Base-by-base conservation (phyloP, 2,888 invertebrate genomes). In the Drosophila paramelanica region DNA sequence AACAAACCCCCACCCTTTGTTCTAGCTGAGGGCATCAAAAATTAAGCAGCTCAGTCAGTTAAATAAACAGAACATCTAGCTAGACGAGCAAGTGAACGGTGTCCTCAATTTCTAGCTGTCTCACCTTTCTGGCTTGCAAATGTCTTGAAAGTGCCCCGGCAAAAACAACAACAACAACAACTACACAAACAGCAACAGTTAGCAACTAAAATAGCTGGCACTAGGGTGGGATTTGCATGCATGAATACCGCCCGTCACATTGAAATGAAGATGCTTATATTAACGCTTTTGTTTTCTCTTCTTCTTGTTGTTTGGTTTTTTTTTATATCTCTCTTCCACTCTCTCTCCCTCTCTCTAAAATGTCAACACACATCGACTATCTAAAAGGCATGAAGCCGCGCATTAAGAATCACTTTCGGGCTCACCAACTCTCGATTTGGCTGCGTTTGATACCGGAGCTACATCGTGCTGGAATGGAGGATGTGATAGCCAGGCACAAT, bases 351-450 rank as follows among this genome's bases (percentile, higher is more conserved):
- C 23, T 23, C 13, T 23, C 27, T 13, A 47, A 46, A 31, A 59
- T 41, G 13, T 20, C 10, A 17, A 42, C 52, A 39, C 43, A 43
- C 42, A 45, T 47, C 25, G 42, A 39, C 52, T 38, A 65, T 65
- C 55, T 52, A 42, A 47, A 62, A 98, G 98, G 97, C 79, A 95
- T 96, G 94, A 97, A 98, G 90, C 97, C 98, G 0, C 95, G 96
- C 69, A 95, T 97, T 93, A 97, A 97, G 91, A 97, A 98, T 91
- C 98, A 98, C 93, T 98, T 97, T 93, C 94, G 98, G 51, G 98
- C 98, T 1, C 98, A 98, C 92, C 98, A 98, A 91, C 94, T 98
- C 52, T 98, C 98, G 49, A 97, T 98, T 46, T 99, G 99, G 99
- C 93, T 98, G 8, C 96, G 98, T 6, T 94, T 98, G 7, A 96